Evolutionary conservation across 1,140 invertebrate species (phyloP).

Genomic region (Dufourea novaeangliae): DNA sequence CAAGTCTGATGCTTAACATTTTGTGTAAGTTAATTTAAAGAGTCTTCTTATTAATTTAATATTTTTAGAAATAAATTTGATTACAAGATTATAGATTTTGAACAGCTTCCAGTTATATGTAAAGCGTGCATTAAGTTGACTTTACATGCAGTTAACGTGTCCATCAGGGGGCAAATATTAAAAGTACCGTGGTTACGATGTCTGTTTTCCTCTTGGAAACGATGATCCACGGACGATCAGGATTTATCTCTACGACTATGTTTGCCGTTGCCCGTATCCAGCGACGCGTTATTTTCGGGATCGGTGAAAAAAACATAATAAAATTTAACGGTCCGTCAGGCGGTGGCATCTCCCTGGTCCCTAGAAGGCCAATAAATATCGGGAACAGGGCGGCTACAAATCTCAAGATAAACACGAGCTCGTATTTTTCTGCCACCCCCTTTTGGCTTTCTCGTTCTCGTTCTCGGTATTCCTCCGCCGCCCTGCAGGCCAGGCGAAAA

Average conservation of each 20-base stretch:
- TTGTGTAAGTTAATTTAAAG: no score
- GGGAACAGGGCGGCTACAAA: constrained; percentile 76
- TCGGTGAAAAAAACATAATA: constrained; percentile 73
- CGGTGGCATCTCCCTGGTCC: constrained; percentile 30
- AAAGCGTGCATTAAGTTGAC: not conserved
- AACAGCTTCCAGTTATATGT: not conserved
- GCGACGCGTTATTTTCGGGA: constrained; percentile 63
- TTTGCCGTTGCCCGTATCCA: constrained; percentile 52
- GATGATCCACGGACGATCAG: constrained; percentile 51
- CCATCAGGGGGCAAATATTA: no score
- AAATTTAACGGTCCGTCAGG: constrained; percentile 79
- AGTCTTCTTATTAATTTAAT: no score
- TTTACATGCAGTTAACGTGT: not conserved
- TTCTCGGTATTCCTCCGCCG: constrained; percentile 34
- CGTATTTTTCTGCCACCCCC: constrained; percentile 71
- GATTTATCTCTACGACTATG: constrained; percentile 58
- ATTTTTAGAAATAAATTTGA: not conserved
- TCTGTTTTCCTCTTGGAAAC: constrained; percentile 31
- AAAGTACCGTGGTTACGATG: not conserved
- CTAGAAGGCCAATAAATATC: constrained; percentile 76
- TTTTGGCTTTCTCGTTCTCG: constrained; percentile 54
- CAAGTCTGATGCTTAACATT: no score
- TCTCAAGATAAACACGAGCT: constrained; percentile 77
- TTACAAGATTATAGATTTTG: not conserved
- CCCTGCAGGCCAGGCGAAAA: constrained; percentile 2